These are phyloP conservation scores for Ctena decussata DNA, from an alignment of 2,888 invertebrate genomes.

Conservation along the genomic window DNA sequence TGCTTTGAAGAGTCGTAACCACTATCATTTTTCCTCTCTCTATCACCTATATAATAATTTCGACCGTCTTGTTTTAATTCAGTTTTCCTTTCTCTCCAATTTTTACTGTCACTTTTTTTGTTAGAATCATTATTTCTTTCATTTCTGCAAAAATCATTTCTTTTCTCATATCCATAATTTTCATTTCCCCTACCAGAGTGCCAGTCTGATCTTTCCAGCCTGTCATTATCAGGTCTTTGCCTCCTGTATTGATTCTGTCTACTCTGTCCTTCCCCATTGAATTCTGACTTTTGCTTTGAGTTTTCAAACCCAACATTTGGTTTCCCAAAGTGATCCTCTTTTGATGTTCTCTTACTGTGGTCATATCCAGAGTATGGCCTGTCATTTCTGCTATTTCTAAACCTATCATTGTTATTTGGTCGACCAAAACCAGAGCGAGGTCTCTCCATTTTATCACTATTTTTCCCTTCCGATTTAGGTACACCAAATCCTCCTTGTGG, in stretches of 20 bases:
- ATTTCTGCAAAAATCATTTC: slow-evolving; percentile 8
- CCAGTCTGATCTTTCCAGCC: too few relatives aligned
- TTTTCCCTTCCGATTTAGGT: not conserved
- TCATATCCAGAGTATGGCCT: not conserved
- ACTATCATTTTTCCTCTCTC: too few relatives aligned
- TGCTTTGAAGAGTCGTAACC: too few relatives aligned
- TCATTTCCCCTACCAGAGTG: too few relatives aligned
- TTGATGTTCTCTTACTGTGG: not conserved
- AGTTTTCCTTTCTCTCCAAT: too few relatives aligned
- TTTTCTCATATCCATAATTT: not conserved
- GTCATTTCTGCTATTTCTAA: not conserved
- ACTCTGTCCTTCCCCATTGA: too few relatives aligned
- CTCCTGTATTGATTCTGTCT: too few relatives aligned
- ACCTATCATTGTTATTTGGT: not conserved
- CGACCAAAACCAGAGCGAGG: not conserved
- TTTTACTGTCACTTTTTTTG: not conserved
- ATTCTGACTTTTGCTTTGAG: slow-evolving; percentile 24
- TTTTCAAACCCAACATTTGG: not conserved
- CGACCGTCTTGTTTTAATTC: too few relatives aligned
- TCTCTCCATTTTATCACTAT: not conserved
- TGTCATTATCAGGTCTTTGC: too few relatives aligned
- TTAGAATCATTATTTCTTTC: not conserved
- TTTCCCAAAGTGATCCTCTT: not conserved
- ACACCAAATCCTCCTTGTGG: not conserved
- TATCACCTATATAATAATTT: too few relatives aligned